Evolutionary conservation across 2,113 vertebrate genomes (phyloP).

Genomic region (Leptosomus discolor): DNA sequence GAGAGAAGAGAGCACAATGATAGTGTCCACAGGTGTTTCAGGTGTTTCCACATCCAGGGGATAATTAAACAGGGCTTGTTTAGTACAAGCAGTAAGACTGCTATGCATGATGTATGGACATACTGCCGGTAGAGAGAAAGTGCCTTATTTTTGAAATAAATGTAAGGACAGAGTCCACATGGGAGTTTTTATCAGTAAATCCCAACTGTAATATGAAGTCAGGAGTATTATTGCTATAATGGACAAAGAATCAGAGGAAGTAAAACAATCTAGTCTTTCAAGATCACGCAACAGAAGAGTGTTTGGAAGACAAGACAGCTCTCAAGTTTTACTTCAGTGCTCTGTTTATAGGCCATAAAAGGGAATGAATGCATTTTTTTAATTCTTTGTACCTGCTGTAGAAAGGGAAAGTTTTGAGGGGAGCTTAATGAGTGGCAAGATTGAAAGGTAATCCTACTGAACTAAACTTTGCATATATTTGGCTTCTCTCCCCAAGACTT

Average conservation of each 20-base stretch:
- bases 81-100: neutral
- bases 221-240: neutral
- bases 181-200: neutral
- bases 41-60: neutral
- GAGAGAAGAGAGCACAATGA: neutral
- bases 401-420: neutral
- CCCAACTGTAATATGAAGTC: neutral
- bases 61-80: neutral
- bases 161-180: neutral
- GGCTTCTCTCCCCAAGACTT: neutral
- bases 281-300: neutral
- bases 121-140: neutral
- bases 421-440: neutral
- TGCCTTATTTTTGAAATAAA: neutral
- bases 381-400: neutral
- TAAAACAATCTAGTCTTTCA: neutral
- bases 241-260: neutral
- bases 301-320: neutral
- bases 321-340: neutral
- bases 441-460: neutral
- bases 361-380: neutral
- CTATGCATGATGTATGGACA: neutral
- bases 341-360: neutral
- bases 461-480: neutral
- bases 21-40: rapidly evolving